Percentiles rank a stretch among this genome's conserved stretches.
These are phyloP conservation scores for Hemiscyllium ocellatum DNA, from an alignment of 2,113 vertebrate genomes.

Conservation along the genomic window DNA sequence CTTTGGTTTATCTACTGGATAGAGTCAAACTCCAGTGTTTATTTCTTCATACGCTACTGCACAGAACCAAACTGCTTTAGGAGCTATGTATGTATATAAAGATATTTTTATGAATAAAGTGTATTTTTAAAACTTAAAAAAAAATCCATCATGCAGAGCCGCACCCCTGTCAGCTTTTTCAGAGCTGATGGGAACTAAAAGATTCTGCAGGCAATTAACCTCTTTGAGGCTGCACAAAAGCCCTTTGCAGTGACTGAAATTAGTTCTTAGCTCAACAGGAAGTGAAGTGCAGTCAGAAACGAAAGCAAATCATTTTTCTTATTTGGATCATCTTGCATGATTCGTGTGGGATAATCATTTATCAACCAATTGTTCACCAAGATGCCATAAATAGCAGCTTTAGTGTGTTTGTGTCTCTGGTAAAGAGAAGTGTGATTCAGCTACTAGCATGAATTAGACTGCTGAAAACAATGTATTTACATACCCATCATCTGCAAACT, in stretches of 20 bases:
- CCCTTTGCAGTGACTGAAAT: background rate
- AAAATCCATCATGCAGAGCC: too few species aligned
- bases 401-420: background rate
- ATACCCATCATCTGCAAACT: background rate
- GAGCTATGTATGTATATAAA: too few species aligned
- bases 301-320: background rate
- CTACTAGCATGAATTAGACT: background rate
- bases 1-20: too few species aligned
- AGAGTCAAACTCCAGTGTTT: too few species aligned
- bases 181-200: background rate
- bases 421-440: background rate
- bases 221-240: background rate
- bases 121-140: too few species aligned
- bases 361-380: background rate
- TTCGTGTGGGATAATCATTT: background rate
- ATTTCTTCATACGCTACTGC: too few species aligned
- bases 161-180: background rate
- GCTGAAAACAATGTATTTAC: background rate
- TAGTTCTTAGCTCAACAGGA: background rate
- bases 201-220: background rate
- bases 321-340: background rate
- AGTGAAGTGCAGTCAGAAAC: background rate
- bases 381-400: background rate
- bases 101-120: too few species aligned
- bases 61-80: too few species aligned